Base-by-base conservation (phyloP, 2,113 vertebrate species). In the Cnemophilus loriae region DNA sequence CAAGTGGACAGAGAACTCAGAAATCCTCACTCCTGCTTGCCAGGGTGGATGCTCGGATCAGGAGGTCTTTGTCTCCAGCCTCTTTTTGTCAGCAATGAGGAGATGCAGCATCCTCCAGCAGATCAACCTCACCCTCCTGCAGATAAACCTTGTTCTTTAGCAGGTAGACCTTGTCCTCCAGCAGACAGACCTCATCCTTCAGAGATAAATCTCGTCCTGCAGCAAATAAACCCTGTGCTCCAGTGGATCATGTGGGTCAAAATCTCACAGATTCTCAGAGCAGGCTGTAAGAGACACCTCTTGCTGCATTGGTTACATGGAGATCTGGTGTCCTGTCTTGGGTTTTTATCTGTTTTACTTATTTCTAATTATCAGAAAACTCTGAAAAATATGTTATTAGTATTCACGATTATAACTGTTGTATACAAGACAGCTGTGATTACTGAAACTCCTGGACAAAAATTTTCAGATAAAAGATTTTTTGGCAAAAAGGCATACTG, bases 81-180 rank as follows among this genome's bases (percentile, higher is more conserved):
- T 63, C 75, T 28, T 73, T n/a, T 7, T 0, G 0, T 10, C 39
- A 49, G 52, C 52, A 61, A 33, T 22, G 60, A 77, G 37, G 57
- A 88, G 4, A 41, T 12, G 10, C 13, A 26, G 15, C 3, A 3
- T 49, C 22, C n/a, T 33, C 32, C 53, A 18, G 39, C 39, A 41
- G 39, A 41, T 41, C 39, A 11, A 37, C 35, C 30, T 44, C 6
- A 2, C 20, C 9, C 16, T 47, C 16, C 23, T 1, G 1, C 20
- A 44, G 30, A 33, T 47, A 2, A n/a, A n/a, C 22, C 13, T 49
- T 1, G 3, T n/a, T 8, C 16, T 67, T 4, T 32, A 1, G 2
- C 23, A 47, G 11, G 27, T 26, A 13, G n/a, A 35, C 9, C 23
- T 35, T 7, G 44, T 24, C 22, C n/a, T 33, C 32, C 53, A 18